phyloP scores from a whole-genome alignment of 37 sponge, comb jelly and placozoan genomes.

The Ephydatia muelleri region DNA sequence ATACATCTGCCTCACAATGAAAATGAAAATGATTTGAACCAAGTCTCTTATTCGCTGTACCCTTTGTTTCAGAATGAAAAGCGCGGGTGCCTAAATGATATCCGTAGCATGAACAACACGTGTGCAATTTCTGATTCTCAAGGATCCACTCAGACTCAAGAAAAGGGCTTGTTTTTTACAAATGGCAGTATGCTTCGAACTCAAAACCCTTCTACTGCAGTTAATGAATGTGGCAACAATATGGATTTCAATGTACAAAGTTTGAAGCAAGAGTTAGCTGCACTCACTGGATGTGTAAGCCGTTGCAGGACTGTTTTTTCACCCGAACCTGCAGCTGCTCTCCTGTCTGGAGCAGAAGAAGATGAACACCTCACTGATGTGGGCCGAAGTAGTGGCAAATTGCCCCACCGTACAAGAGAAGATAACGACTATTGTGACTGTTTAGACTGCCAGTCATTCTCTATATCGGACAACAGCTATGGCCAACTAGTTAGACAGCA shows the following conservation, averaged over 20 bases:
- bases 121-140: neutral
- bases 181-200: neutral
- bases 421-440: neutral
- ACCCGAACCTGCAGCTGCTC: constrained; percentile 3
- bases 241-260: neutral
- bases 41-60: too few relatives aligned
- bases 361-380: neutral
- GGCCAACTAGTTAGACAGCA: constrained; percentile 5
- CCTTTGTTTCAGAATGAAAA: too few relatives aligned
- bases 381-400: neutral
- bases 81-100: neutral
- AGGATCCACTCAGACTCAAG: neutral
- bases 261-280: constrained; percentile 41
- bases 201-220: neutral
- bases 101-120: neutral
- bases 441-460: neutral
- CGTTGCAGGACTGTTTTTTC: constrained; percentile 46
- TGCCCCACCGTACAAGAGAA: neutral
- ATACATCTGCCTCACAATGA: too few relatives aligned
- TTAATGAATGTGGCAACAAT: neutral
- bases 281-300: constrained; percentile 56
- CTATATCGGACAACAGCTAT: neutral
- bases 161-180: neutral
- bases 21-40: too few relatives aligned
- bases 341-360: neutral